Base-by-base conservation (phyloP, 2,888 invertebrate genomes). In the Lasioglossum leucozonium region DNA sequence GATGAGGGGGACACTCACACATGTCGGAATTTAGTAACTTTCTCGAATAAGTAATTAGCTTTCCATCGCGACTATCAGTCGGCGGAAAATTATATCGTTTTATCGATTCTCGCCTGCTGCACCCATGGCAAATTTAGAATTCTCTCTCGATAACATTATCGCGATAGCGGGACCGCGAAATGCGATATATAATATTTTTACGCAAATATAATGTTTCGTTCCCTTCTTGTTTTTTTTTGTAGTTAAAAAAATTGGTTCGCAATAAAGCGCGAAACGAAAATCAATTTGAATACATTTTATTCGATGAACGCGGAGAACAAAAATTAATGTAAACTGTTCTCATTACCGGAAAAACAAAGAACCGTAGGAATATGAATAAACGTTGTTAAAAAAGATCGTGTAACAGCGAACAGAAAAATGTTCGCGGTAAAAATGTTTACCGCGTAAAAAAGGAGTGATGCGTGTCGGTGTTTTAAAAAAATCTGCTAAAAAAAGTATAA, bases 31-130 rank as follows among this genome's bases (percentile, higher is more conserved):
- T 42, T 55, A 34, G 65, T 10, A 47, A 73, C 55, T 83, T 82
- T 82, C 72, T 44, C 30, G 72, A 62, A 55, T 58, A 30, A 58
- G 58, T 58, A 26, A 58, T 58, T 58, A 58, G 58, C 26, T 26
- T 58, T 30, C 26, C 58, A 26, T 30, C 16, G 16, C 58, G 13
- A 26, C 13, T 26, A 16, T 58, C 26, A 26, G 26, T 58, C 26
- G 13, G 58, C 58, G 26, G 13, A 26, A 30, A 26, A 58, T 58
- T 58, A 58, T 58, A 26, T 58, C 58, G 26, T 26, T 58, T 26
- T 16, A n/a, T 11, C 58, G 26, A 13, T 30, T 26, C 4, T 30
- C n/a, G n/a, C n/a, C n/a, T 16, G 13, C 26, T 26, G 58, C 58
- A 13, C 13, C 4, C 1, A n/a, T 26, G 58, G 13, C 58, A 30